These are phyloP conservation scores for Drosophila melanogaster DNA, from an alignment of 1,140 invertebrate genomes.

Conservation along the genomic window Release_6_plus_ISO1_MT NT_033779.5:19398001-19398500, in stretches of 20 bases:
- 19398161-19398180: slow-evolving; percentile 14
- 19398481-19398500: slow-evolving; percentile 57
- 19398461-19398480: slow-evolving; percentile 66
- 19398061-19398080: slow-evolving; percentile 16
- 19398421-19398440: slow-evolving; percentile 1
- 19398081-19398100: slow-evolving; percentile 45
- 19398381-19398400: slow-evolving; percentile 46
- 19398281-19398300: slow-evolving; percentile 22
- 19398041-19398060: slow-evolving; percentile 28
- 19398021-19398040: slow-evolving; percentile 66
- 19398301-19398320: slow-evolving; percentile 38
- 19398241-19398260: slow-evolving; percentile 4
- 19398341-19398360: slow-evolving; percentile 54
- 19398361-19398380: slow-evolving; percentile 19
- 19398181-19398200: slow-evolving; percentile 57
- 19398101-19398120: slow-evolving; percentile 22
- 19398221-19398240: slow-evolving; percentile 3
- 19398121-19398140: slow-evolving; percentile 16
- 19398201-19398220: slow-evolving; percentile 49
- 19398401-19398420: slow-evolving; percentile 11
- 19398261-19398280: slow-evolving; percentile 4
- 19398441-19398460: slow-evolving; percentile 23
- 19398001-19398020: slow-evolving; percentile 9
- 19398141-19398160: slow-evolving; percentile 6
- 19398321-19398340: slow-evolving; percentile 10